Base-by-base conservation (phyloP, 1,140 invertebrate species). In the Drosophila insularis region DNA sequence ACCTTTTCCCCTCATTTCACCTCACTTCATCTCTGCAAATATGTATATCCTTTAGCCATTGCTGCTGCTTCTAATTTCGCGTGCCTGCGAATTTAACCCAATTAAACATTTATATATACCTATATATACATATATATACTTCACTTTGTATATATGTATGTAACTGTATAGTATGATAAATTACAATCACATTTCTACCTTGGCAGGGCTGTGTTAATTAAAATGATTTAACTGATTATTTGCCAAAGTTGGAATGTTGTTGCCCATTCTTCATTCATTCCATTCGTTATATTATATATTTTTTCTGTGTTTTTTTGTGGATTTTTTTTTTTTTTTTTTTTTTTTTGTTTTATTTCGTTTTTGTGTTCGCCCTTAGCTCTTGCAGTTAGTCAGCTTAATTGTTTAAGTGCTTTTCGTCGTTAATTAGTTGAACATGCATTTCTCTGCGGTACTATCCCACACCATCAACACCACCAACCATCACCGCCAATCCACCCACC, bases 151-250 rank as follows among this genome's bases (percentile, higher is more conserved):
- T 46, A 50, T 50, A 50, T 50, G 19, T 50, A 50, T 50, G 19
- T 50, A 50, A 50, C 43, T 50, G 43, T 50, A 50, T 50, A 50
- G 43, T 50, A 50, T 89, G 80, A 89, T 80, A 78, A 84, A 89
- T 89, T 77, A 80, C 80, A 84, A 74, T 82, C 67, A 70, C 68
- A 80, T 31, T 10, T 13, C 56, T 56, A 69, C 61, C 50, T 63
- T 66, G 39, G 54, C 14, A 63, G 68, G 35, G 75, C 81, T 78
- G 85, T 89, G 80, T 89, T 89, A 89, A 89, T 84, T 89, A 74
- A 89, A 85, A 89, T 87, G 84, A 82, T 89, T 89, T 89, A 89
- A 80, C 77, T 72, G 84, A 80, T 87, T 82, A 87, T 87, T 80
- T 80, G 39, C 59, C 72, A 66, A 68, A 72, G 70, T 50, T 50